phyloP scores from a whole-genome alignment of 2,113 vertebrate species.

The Rynchops niger region DNA sequence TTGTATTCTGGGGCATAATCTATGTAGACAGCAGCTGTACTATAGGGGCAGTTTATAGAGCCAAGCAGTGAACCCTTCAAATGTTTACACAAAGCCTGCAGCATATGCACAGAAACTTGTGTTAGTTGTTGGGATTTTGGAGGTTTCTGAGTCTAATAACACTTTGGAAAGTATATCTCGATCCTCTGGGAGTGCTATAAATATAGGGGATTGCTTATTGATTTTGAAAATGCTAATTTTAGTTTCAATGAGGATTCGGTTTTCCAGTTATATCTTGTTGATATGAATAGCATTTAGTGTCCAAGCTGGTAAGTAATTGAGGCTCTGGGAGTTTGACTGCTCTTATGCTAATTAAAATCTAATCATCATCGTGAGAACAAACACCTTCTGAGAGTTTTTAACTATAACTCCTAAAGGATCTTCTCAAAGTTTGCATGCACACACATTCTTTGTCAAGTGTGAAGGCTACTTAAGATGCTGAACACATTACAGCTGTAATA shows the following conservation, averaged over 20 bases:
- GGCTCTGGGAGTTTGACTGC: conserved; percentile 20
- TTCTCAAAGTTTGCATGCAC: neutral
- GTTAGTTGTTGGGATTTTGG: neutral
- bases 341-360: conserved; percentile 62
- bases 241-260: neutral
- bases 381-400: conserved; percentile 27
- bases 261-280: conserved; percentile 18
- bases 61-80: neutral
- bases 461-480: conserved; percentile 10
- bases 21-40: neutral
- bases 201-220: neutral
- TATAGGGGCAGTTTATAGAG: neutral
- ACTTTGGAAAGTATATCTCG: neutral
- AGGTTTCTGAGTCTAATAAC: neutral
- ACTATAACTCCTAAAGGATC: conserved; percentile 12
- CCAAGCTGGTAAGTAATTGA: conserved; percentile 24
- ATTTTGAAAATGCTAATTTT: conserved; percentile 25
- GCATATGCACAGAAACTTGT: neutral
- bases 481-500: neutral
- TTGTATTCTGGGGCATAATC: neutral
- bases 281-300: conserved; percentile 23
- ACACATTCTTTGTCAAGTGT: neutral
- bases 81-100: neutral
- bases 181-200: neutral
- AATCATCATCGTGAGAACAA: conserved; percentile 50